Conservation (phyloP, 2,113 vertebrate species). For the Nothobranchius kuhntae region DNA sequence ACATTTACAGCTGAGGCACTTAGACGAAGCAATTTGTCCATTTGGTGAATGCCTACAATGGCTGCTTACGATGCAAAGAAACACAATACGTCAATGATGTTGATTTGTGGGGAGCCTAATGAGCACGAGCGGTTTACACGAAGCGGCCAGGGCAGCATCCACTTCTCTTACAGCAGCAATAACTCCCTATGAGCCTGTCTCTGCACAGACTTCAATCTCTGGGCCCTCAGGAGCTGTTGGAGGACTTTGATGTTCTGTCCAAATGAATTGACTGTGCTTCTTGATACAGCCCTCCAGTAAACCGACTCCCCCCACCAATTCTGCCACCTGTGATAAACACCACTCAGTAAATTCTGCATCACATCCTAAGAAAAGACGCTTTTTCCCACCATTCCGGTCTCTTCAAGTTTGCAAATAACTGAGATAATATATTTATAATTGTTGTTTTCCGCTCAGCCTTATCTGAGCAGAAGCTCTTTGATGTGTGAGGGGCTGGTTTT, state of each 20-base stretch:
- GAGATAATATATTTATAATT: slow-evolving; percentile 37
- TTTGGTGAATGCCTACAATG: slow-evolving; percentile 44
- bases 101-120: slow-evolving; percentile 68
- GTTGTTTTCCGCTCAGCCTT: slow-evolving; percentile 34
- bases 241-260: slow-evolving; percentile 77
- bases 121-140: slow-evolving; percentile 67
- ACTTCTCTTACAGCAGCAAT: slow-evolving; percentile 62
- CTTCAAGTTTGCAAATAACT: slow-evolving; percentile 55
- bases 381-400: neutral
- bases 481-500: slow-evolving; percentile 60
- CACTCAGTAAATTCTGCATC: slow-evolving; percentile 43
- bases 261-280: slow-evolving; percentile 75
- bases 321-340: slow-evolving; percentile 71
- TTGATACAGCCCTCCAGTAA: slow-evolving; percentile 64
- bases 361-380: slow-evolving; percentile 29
- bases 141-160: slow-evolving; percentile 54
- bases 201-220: slow-evolving; percentile 69
- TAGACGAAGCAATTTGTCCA: slow-evolving; percentile 50
- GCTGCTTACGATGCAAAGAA: slow-evolving; percentile 48
- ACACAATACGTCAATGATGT: slow-evolving; percentile 55
- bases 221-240: slow-evolving; percentile 71
- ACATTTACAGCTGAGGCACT: slow-evolving; percentile 45
- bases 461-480: slow-evolving; percentile 57
- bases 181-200: slow-evolving; percentile 66
- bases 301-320: slow-evolving; percentile 44